Evolutionary conservation across 2,113 vertebrate species (phyloP).

Genomic region (Chamaetylas fuelleborni): DNA sequence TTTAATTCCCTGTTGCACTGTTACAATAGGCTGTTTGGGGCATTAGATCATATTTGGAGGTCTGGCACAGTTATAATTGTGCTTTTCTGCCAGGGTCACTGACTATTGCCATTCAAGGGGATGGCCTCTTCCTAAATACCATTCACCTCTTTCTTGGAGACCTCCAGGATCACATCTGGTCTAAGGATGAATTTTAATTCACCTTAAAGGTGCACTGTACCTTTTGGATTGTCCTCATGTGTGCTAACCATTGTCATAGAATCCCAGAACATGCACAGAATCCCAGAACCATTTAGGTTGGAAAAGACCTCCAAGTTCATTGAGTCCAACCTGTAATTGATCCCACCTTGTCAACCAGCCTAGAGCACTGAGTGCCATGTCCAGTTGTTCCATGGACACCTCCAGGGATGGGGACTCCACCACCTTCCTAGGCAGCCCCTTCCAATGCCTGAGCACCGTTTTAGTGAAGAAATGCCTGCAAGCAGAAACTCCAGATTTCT

Average conservation of each 20-base stretch:
- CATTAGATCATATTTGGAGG: neutral
- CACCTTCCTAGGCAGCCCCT: neutral
- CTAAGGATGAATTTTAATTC: neutral
- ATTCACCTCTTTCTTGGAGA: neutral
- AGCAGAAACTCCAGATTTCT: neutral
- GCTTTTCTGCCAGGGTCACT: neutral
- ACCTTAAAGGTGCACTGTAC: neutral
- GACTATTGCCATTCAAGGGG: neutral
- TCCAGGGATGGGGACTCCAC: neutral
- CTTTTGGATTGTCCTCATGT: neutral
- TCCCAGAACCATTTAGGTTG: neutral
- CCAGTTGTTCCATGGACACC: neutral
- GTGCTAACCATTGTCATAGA: neutral
- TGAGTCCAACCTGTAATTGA: neutral
- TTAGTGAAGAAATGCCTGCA: neutral
- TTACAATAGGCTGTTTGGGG: neutral
- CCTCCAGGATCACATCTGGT: neutral
- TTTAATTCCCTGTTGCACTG: neutral
- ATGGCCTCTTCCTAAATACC: neutral
- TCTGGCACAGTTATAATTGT: neutral
- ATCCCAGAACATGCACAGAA: neutral
- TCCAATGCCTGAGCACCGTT: rapidly evolving
- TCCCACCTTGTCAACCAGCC: neutral
- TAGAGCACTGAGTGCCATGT: neutral
- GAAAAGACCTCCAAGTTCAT: neutral